phyloP scores from a whole-genome alignment of 2,888 invertebrate species.

The Leptopilina myrica region DNA sequence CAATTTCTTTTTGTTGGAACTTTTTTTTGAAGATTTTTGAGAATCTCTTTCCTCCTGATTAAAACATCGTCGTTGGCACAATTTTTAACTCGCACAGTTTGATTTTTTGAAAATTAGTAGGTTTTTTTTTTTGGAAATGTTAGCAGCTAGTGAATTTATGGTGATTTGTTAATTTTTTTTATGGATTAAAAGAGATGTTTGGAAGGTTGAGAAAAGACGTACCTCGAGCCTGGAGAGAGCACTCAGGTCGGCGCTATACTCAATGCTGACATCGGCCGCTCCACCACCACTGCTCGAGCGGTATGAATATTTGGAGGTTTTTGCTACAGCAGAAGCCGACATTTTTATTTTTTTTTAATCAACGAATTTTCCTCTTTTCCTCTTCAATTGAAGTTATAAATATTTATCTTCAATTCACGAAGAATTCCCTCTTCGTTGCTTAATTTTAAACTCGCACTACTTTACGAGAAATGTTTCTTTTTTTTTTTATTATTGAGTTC shows the following conservation, averaged over 20 bases:
- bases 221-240: slow-evolving; percentile 97
- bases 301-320: slow-evolving; percentile 94
- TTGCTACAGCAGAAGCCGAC: slow-evolving; percentile 87
- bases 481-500: slow-evolving; percentile 44
- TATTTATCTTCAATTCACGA: slow-evolving; percentile 35
- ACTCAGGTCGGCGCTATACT: slow-evolving; percentile 95
- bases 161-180: not conserved
- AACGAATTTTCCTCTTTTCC: slow-evolving; percentile 40
- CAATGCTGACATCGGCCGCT: slow-evolving; percentile 93
- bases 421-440: slow-evolving; percentile 50
- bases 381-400: slow-evolving; percentile 2
- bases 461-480: slow-evolving; percentile 38
- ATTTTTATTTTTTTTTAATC: slow-evolving; percentile 63
- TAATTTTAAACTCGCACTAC: slow-evolving; percentile 38
- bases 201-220: slow-evolving; percentile 73
- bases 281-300: slow-evolving; percentile 89
- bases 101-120: not conserved
- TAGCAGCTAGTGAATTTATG: not conserved
- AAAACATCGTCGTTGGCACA: not conserved
- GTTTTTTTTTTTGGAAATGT: not conserved
- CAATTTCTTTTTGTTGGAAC: no score
- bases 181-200: slow-evolving; percentile 23
- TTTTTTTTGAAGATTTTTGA: no score
- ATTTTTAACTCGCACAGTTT: not conserved
- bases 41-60: not conserved